These are phyloP conservation scores for Leucozona laternaria DNA, from an alignment of 2,888 invertebrate genomes.

Conservation along the genomic window DNA sequence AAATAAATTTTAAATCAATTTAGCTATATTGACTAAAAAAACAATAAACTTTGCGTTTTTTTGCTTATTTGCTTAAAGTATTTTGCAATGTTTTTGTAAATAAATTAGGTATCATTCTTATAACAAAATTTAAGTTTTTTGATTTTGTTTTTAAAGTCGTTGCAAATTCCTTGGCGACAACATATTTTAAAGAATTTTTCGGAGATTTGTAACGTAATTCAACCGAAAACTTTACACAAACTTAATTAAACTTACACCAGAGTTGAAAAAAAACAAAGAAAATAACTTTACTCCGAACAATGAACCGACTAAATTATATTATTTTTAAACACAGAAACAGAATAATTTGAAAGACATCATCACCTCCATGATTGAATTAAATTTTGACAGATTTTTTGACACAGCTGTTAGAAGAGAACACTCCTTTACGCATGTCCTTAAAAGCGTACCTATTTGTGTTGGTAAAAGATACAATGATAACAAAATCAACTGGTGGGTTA, in stretches of 20 bases:
- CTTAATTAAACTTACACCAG: neutral
- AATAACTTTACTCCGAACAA: neutral
- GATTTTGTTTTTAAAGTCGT: neutral
- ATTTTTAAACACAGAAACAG: neutral
- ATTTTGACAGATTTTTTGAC: conserved; percentile 17
- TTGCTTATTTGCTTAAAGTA: neutral
- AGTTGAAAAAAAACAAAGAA: neutral
- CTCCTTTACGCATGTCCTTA: conserved; percentile 21
- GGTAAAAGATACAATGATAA: neutral
- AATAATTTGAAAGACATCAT: neutral
- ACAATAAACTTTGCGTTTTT: neutral
- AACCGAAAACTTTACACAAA: neutral
- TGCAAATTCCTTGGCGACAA: too few species aligned
- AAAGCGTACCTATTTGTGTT: conserved; percentile 1
- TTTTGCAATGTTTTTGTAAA: neutral
- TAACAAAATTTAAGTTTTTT: neutral
- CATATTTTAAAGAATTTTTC: neutral
- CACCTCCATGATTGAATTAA: conserved; percentile 2
- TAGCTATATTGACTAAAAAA: neutral
- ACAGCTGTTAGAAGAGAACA: conserved; percentile 6
- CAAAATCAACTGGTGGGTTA: conserved; percentile 32
- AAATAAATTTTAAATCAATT: neutral
- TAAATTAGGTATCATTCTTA: neutral
- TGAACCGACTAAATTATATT: neutral
- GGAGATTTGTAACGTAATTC: neutral